Evolutionary conservation across 2,113 vertebrate genomes (phyloP).

Genomic region (Cyanistes caeruleus): DNA sequence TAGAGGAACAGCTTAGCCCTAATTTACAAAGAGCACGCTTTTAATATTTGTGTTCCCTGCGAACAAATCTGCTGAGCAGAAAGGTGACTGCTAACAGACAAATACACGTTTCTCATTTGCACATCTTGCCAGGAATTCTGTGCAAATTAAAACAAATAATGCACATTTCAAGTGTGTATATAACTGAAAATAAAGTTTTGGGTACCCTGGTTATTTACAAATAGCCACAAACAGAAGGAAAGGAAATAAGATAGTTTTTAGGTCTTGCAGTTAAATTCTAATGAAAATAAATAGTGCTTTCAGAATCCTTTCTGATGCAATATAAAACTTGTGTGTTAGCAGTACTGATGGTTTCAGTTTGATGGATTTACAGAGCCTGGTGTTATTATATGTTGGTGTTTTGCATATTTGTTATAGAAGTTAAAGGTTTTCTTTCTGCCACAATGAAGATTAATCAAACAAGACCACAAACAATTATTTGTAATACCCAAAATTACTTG

Average conservation of each 20-base stretch:
- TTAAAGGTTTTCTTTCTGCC: neutral
- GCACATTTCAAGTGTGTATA: fast-evolving
- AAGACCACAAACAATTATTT: neutral
- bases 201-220: neutral
- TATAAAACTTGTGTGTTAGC: fast-evolving
- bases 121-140: fast-evolving
- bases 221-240: neutral
- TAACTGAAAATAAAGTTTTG: neutral
- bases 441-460: neutral
- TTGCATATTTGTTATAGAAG: fast-evolving
- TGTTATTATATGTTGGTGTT: fast-evolving
- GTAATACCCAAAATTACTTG: neutral
- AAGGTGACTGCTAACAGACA: fast-evolving
- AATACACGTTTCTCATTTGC: neutral
- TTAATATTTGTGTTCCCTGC: neutral
- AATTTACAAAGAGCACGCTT: fast-evolving
- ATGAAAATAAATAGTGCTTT: neutral
- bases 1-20: fast-evolving
- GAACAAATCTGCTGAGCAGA: neutral
- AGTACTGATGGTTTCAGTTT: neutral
- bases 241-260: neutral
- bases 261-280: neutral
- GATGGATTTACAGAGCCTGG: neutral
- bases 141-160: neutral
- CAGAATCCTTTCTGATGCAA: neutral